A percentile compares a stretch with the other conserved stretches of the same genome.
Conservation (phyloP, 2,113 vertebrate genomes). For the Thalassoma bifasciatum region DNA sequence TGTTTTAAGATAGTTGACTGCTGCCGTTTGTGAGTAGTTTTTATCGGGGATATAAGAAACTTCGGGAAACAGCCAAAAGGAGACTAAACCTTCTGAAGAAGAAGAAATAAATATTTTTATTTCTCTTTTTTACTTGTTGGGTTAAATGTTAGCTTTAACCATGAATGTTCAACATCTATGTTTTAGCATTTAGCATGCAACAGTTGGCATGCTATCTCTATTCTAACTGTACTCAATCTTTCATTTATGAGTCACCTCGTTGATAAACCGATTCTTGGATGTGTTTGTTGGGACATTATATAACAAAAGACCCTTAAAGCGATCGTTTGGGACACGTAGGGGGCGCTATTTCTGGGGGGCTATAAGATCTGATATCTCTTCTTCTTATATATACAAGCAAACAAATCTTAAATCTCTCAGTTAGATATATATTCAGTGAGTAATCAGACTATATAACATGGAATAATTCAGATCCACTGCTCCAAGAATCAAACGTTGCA, state of each 20-base stretch:
- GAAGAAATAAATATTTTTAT: no score
- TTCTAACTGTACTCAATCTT: no score
- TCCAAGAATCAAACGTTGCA: slow-evolving; percentile 51
- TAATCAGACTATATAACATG: background rate
- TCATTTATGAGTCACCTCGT: no score
- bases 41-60: no score
- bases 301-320: no score
- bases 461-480: background rate
- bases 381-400: background rate
- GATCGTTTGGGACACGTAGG: background rate
- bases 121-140: no score
- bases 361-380: slow-evolving; percentile 6
- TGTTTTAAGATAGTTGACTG: no score
- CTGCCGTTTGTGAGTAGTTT: no score
- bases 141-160: background rate
- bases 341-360: background rate
- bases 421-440: background rate
- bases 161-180: background rate
- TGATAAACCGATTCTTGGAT: no score
- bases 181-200: background rate
- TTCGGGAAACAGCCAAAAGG: no score
- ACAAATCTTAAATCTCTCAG: slow-evolving; percentile 1
- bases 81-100: no score
- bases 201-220: background rate
- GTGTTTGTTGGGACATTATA: no score